Conservation (phyloP, 1,140 invertebrate genomes). For the Panonychus citri region DNA sequence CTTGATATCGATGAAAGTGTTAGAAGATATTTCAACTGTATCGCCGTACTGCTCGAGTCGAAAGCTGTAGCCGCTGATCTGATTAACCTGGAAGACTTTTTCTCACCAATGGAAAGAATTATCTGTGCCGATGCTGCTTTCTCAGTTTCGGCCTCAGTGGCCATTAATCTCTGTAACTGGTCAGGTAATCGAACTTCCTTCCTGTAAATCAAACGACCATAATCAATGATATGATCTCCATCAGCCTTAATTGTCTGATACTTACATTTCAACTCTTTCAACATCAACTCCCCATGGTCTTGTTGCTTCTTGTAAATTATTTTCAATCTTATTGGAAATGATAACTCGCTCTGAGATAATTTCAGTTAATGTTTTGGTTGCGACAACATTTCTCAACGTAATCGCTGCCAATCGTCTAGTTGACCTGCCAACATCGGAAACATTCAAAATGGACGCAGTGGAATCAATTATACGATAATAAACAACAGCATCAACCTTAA, state of each 20-base stretch:
- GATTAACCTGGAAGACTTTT: neutral
- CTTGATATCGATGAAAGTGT: neutral
- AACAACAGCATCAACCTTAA: constrained; percentile 60
- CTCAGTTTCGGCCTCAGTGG: constrained; percentile 59
- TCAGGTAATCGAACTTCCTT: constrained; percentile 67
- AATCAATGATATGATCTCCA: too few species aligned
- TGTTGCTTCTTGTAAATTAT: constrained; percentile 39
- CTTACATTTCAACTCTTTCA: constrained; percentile 65
- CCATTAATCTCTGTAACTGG: constrained; percentile 59
- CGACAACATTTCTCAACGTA: constrained; percentile 33
- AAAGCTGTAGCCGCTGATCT: neutral
- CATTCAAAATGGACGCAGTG: constrained; percentile 82
- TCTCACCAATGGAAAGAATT: neutral
- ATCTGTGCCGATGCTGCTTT: constrained; percentile 59
- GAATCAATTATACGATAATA: constrained; percentile 53
- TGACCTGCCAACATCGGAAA: constrained; percentile 81
- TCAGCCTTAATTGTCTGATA: constrained; percentile 16
- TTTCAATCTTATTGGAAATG: constrained; percentile 60
- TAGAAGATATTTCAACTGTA: neutral
- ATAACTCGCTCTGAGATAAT: constrained; percentile 69
- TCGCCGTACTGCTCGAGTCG: neutral
- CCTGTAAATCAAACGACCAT: too few species aligned
- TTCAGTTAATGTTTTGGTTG: constrained; percentile 69
- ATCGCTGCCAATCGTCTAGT: constrained; percentile 28
- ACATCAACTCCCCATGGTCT: constrained; percentile 91